Conservation (phyloP, 2,113 vertebrate species). For the Galemys pyrenaicus region DNA sequence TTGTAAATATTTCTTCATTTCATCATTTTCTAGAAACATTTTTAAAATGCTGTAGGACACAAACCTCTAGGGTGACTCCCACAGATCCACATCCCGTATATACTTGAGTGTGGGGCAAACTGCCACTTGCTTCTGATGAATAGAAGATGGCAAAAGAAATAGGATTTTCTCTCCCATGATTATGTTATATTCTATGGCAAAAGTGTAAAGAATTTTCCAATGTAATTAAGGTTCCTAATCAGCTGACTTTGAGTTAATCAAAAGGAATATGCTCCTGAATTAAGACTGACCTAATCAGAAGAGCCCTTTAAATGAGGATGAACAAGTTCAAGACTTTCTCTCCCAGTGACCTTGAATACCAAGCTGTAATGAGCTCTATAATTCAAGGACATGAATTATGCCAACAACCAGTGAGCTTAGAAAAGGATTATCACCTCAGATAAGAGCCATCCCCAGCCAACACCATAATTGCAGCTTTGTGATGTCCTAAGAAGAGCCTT, state of each 20-base stretch:
- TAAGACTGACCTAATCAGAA: neutral
- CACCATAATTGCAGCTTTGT: neutral
- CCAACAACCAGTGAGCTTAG: neutral
- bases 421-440: neutral
- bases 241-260: neutral
- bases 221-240: neutral
- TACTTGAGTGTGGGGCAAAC: neutral
- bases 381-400: neutral
- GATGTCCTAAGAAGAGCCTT: neutral
- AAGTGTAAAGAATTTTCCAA: neutral
- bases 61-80: neutral
- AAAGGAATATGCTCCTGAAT: neutral
- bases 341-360: neutral
- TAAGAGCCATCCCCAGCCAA: neutral
- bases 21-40: neutral
- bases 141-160: neutral
- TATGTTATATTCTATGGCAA: neutral
- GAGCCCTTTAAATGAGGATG: neutral
- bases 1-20: neutral
- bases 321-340: neutral
- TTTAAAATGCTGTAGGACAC: neutral
- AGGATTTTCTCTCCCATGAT: neutral
- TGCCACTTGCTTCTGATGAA: neutral
- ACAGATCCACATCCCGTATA: neutral
- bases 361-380: neutral